Conservation (phyloP, 2,113 vertebrate species). For the Melierax canorus region DNA sequence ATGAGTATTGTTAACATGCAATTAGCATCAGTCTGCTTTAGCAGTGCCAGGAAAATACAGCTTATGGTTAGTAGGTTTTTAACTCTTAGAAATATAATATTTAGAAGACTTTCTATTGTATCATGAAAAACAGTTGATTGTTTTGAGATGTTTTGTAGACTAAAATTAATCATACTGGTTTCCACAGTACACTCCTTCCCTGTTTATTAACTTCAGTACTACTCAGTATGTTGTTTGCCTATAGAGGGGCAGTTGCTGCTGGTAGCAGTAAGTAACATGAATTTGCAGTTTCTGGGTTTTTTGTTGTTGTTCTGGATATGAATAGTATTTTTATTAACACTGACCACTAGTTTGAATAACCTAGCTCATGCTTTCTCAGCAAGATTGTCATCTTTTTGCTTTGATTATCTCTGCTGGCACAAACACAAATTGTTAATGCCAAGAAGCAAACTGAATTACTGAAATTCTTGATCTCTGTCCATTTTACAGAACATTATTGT, state of each 20-base stretch:
- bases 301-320: neutral
- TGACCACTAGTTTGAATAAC: neutral
- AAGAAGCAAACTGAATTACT: neutral
- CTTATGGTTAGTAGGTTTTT: neutral
- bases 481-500: neutral
- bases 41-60: neutral
- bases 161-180: neutral
- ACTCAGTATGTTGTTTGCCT: neutral
- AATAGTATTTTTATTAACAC: neutral
- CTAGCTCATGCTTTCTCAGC: neutral
- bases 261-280: neutral
- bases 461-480: conserved; percentile 19
- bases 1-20: neutral
- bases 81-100: neutral
- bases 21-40: conserved; percentile 1
- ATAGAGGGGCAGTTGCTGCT: neutral
- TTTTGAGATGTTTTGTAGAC: neutral
- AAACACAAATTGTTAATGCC: neutral
- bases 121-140: neutral
- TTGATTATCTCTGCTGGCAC: neutral
- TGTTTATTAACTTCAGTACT: neutral
- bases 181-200: neutral
- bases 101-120: neutral
- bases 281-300: neutral
- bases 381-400: neutral